Evolutionary conservation across 2,888 invertebrate genomes (phyloP), one percentile per base, ranked within the genome.

Genomic region (Phaedon cochleariae): DNA sequence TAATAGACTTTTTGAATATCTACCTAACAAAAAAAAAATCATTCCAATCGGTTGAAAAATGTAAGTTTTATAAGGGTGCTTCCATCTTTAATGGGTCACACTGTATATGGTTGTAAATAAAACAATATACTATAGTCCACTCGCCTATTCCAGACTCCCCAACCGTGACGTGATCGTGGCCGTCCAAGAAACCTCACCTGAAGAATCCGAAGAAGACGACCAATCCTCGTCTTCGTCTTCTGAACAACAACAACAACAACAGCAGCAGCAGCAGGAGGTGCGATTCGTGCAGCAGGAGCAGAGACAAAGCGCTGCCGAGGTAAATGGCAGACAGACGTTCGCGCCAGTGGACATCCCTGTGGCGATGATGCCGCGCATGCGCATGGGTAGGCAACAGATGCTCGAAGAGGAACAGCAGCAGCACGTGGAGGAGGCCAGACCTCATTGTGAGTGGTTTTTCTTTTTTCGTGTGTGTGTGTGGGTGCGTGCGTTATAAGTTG

Each of bases 371-470:
- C 10, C 34, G 10, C 34, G 2, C 78, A 65, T 29, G 75, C 74
- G 59, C 72, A 76, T 31, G 74, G 77, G 29, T 21, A 20, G 48
- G 58, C 5, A 10, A 34, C 86, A 82, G 85, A 88, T 79, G 62
- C 75, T 73, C 26, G 88, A 77, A 65, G 68, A 70, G 21, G 74
- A 75, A 9, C 65, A 65, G 51, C 68, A 55, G 21, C 62, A 65
- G 22, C 58, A 54, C 18, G 29, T 54, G 64, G 76, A 89, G 74
- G 89, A 89, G 70, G 81, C 84, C 71, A 90, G 92, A 83, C 92
- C 92, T 68, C 93, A 93, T 78, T 92, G 93, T 93, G 82, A 89
- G 92, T 88, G 48, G 12, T 17, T 29, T 51, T 31, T 54, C 9
- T 34, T 34, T 12, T 12, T 58, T 18, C 37, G 15, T 12, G 17